phyloP scores from a whole-genome alignment of 1,140 invertebrate species.

The Nautilus pompilius region DNA sequence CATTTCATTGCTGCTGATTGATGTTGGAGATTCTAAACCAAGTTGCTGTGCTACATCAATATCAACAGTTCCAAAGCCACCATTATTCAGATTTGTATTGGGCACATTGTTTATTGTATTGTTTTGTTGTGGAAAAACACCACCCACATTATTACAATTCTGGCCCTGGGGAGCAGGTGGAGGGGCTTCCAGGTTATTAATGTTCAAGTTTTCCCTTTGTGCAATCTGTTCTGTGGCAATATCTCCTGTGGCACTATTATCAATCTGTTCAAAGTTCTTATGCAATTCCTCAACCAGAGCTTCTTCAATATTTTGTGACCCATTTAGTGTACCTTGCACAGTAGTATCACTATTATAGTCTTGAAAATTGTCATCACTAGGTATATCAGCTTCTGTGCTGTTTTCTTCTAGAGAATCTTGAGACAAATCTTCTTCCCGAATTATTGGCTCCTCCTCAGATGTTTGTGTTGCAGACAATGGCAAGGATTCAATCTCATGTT shows the following conservation, averaged over 20 bases:
- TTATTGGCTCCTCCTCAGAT: background rate
- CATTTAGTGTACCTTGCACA: constrained; percentile 9
- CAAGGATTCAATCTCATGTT: constrained; percentile 3
- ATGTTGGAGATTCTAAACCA: constrained; percentile 80
- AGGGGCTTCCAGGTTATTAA: constrained; percentile 3
- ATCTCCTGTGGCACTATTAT: constrained; percentile 16
- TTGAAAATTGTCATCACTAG: constrained; percentile 34
- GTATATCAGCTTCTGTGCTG: constrained; percentile 30
- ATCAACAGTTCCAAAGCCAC: constrained; percentile 68
- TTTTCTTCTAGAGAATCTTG: constrained; percentile 9
- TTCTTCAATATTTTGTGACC: constrained; percentile 27
- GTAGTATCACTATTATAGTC: constrained; percentile 29
- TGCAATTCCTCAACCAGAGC: constrained; percentile 29
- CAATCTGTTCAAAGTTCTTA: constrained; percentile 34
- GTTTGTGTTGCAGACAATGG: constrained; percentile 1
- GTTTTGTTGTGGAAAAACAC: constrained; percentile 29
- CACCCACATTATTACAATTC: constrained; percentile 23
- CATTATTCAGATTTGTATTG: constrained; percentile 20
- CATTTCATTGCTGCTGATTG: constrained; percentile 77
- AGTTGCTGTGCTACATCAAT: constrained; percentile 74
- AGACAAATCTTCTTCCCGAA: background rate
- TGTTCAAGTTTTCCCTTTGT: constrained; percentile 2
- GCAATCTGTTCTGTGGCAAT: constrained; percentile 8
- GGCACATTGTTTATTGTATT: constrained; percentile 27
- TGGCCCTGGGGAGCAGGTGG: constrained; percentile 14